Evolutionary conservation across 2,797 vertebrate genomes (phyloP), one percentile per base, ranked within the genome.

Genomic region (Xiphophorus birchmanni): DNA sequence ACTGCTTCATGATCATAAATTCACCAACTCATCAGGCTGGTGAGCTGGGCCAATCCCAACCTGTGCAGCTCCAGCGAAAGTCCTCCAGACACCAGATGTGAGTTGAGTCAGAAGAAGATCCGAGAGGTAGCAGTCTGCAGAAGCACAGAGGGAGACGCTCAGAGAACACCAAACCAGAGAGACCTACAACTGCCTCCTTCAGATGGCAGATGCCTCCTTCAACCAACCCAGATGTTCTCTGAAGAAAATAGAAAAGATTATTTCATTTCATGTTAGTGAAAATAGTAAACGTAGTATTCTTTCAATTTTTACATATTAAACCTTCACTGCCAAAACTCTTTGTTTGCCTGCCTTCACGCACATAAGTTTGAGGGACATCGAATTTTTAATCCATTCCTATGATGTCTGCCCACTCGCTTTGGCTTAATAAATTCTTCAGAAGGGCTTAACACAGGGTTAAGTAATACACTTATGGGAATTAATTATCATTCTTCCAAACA

Each of bases 161-260:
- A 35, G 73, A 45, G 9, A 11, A 74, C 77, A 63, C 69, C 81
- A 52, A 73, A 73, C 73, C 72, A 74, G 45, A 76, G 47, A n/a
- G 44, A 47, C n/a, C 35, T 73, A 26, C n/a, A 91, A 86, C 83
- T 92, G 92, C 92, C 95, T 94, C 87, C 96, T 93, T 94, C 95
- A 95, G 87, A 89, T 32, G 32, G 32, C 32, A 32, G 32, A 32
- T 32, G 32, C 32, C 90, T 87, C 90, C 91, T 93, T 94, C 89
- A 87, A 91, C 94, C 92, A 87, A 83, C 84, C 93, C 94, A 82
- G 95, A 93, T 78, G 93, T 90, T 91, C 95, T 96, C 96, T 97
- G 96, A 93, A 86, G 87, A 86, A 94, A 37, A 78, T 2, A 77
- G 4, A 79, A 18, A 76, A 65, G 0, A 58, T 10, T 9, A 29